A percentile compares a stretch with the other conserved stretches of the same genome.
Conservation (phyloP, 2,888 invertebrate species). For the Sycophila texana region DNA sequence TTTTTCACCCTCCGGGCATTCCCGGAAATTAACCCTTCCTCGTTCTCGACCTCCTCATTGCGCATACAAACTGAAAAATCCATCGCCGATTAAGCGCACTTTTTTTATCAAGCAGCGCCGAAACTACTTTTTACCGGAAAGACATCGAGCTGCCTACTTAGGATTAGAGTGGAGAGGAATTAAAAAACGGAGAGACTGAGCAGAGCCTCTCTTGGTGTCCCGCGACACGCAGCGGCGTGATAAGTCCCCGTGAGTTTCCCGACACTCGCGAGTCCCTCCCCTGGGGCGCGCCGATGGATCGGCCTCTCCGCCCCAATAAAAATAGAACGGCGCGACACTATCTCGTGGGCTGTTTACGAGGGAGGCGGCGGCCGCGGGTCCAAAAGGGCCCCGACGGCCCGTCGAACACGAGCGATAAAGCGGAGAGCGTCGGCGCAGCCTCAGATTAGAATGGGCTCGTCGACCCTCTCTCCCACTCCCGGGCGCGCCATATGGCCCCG, state of each 20-base stretch:
- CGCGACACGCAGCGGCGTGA: not conserved
- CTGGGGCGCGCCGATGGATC: not conserved
- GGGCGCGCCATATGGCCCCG: constrained; percentile 53
- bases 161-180: too few relatives aligned
- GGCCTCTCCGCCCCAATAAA: constrained; percentile 22
- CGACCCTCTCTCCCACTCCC: constrained; percentile 8
- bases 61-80: too few relatives aligned
- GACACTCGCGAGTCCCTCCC: not conserved
- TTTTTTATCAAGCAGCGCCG: not conserved
- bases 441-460: constrained; percentile 56
- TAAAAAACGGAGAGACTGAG: constrained; percentile 7
- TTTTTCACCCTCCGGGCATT: constrained; percentile 7
- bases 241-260: constrained; percentile 12
- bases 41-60: too few relatives aligned
- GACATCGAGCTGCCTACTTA: too few relatives aligned
- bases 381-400: constrained; percentile 12
- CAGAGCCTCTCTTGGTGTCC: constrained; percentile 16
- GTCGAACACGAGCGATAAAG: constrained; percentile 37
- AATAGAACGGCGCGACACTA: constrained; percentile 50
- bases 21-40: too few relatives aligned
- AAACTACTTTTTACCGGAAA: not conserved
- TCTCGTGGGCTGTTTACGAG: constrained; percentile 34
- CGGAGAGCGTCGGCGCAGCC: constrained; percentile 35
- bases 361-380: not conserved
- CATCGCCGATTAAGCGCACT: not conserved